phyloP scores from a whole-genome alignment of 2,888 invertebrate genomes.

The Drosophila quinaria region DNA sequence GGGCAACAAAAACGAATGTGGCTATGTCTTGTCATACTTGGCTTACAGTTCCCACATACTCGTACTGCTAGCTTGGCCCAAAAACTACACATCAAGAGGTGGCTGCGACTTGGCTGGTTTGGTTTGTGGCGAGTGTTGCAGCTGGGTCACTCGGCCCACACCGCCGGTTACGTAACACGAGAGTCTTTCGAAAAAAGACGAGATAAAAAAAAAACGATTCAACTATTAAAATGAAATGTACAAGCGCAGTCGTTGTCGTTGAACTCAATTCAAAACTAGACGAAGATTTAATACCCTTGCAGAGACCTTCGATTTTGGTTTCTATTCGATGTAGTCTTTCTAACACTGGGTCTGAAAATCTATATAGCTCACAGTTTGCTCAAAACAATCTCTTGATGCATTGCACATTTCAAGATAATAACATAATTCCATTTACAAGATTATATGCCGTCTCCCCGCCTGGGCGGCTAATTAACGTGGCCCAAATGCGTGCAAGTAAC shows the following conservation, averaged over 20 bases:
- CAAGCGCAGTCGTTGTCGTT: slow-evolving; percentile 45
- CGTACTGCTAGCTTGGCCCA: slow-evolving; percentile 59
- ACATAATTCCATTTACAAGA: too few species aligned
- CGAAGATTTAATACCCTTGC: too few species aligned
- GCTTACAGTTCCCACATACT: slow-evolving; percentile 58
- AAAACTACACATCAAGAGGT: slow-evolving; percentile 61
- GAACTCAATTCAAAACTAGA: slow-evolving; percentile 42
- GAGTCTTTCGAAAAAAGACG: slow-evolving; percentile 23
- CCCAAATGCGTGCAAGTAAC: slow-evolving; percentile 31
- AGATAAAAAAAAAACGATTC: slow-evolving; percentile 11
- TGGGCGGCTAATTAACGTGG: slow-evolving; percentile 57
- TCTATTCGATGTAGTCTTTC: too few species aligned
- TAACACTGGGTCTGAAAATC: too few species aligned
- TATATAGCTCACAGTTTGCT: too few species aligned
- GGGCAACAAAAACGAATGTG: slow-evolving; percentile 21
- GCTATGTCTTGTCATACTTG: slow-evolving; percentile 54
- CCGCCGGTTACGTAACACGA: slow-evolving; percentile 56
- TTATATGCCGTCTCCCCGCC: slow-evolving; percentile 33
- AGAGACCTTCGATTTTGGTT: too few species aligned
- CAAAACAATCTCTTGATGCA: too few species aligned
- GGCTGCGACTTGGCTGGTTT: slow-evolving; percentile 13
- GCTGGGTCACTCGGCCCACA: slow-evolving; percentile 60
- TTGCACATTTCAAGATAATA: too few species aligned
- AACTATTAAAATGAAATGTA: slow-evolving; percentile 53
- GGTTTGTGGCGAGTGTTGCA: slow-evolving; percentile 38